phyloP scores from a whole-genome alignment of 2,113 vertebrate genomes.

The Fregetta grallaria region DNA sequence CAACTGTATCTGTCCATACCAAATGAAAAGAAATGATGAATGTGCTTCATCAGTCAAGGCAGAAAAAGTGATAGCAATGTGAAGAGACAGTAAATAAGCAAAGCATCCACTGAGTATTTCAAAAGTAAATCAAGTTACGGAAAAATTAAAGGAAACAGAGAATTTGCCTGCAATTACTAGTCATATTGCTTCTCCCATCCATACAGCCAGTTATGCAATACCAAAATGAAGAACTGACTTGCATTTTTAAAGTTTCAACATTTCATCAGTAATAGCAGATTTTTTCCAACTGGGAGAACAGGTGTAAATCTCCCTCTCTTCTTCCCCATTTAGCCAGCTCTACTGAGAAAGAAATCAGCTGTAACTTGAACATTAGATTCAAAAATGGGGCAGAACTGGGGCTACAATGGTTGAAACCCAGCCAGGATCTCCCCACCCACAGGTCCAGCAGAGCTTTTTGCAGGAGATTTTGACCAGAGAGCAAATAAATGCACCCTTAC shows the following conservation, averaged over 20 bases:
- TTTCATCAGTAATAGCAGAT: background rate
- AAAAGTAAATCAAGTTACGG: slow-evolving; percentile 32
- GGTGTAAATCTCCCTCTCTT: background rate
- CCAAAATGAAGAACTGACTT: background rate
- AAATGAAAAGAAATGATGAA: slow-evolving; percentile 25
- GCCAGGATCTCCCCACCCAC: background rate
- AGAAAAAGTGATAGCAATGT: background rate
- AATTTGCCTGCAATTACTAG: background rate
- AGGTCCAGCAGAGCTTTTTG: background rate
- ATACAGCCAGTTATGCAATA: background rate
- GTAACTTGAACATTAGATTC: background rate
- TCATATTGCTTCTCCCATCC: background rate
- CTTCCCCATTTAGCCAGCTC: background rate
- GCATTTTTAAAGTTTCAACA: background rate
- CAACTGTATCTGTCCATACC: background rate
- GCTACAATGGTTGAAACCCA: background rate
- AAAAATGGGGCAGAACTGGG: background rate
- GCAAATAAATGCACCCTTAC: background rate
- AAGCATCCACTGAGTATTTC: background rate
- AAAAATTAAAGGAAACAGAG: slow-evolving; percentile 40
- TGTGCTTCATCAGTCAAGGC: slow-evolving; percentile 5
- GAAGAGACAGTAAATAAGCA: slow-evolving; percentile 8
- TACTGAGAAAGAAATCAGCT: background rate
- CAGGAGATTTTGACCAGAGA: background rate
- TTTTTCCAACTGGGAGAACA: background rate